These are phyloP conservation scores for Caenorhabditis sinica DNA, from an alignment of 2,888 invertebrate species.

Conservation along the genomic window DNA sequence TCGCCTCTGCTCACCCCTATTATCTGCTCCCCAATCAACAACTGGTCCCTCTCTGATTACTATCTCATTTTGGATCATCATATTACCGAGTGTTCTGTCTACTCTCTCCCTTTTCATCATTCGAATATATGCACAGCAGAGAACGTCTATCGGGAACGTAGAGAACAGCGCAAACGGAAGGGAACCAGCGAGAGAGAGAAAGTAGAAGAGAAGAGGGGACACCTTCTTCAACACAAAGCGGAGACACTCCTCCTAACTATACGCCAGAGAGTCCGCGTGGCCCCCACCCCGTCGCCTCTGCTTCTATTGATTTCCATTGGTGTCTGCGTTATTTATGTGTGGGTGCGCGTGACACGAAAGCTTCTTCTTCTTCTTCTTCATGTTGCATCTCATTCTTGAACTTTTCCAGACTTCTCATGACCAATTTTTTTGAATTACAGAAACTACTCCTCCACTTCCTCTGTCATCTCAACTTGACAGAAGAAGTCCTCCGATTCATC, in stretches of 20 bases:
- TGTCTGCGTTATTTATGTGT: slow-evolving; percentile 16
- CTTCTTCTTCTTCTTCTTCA: not conserved
- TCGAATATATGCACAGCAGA: slow-evolving; percentile 17
- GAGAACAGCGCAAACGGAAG: slow-evolving; percentile 8
- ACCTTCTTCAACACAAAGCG: not conserved
- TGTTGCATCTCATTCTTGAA: slow-evolving; percentile 21
- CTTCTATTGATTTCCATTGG: slow-evolving; percentile 17
- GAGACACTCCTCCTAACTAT: slow-evolving; percentile 21
- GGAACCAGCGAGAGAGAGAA: slow-evolving; percentile 9
- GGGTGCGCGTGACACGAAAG: not conserved
- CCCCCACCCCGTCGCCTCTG: slow-evolving; percentile 22
- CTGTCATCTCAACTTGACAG: not conserved
- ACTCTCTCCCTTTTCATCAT: not conserved
- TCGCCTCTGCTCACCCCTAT: not conserved
- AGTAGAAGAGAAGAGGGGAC: not conserved
- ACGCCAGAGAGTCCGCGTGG: slow-evolving; percentile 13
- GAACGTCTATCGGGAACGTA: slow-evolving; percentile 8
- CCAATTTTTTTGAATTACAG: not conserved
- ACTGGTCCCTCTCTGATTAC: not conserved
- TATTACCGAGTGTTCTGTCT: not conserved
- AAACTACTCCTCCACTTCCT: not conserved
- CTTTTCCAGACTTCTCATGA: slow-evolving; percentile 5
- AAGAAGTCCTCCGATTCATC: not conserved
- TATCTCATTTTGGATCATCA: not conserved
- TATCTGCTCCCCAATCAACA: not conserved